Base-by-base conservation (phyloP, 1,140 invertebrate genomes). In the Gryllus bimaculatus region DNA sequence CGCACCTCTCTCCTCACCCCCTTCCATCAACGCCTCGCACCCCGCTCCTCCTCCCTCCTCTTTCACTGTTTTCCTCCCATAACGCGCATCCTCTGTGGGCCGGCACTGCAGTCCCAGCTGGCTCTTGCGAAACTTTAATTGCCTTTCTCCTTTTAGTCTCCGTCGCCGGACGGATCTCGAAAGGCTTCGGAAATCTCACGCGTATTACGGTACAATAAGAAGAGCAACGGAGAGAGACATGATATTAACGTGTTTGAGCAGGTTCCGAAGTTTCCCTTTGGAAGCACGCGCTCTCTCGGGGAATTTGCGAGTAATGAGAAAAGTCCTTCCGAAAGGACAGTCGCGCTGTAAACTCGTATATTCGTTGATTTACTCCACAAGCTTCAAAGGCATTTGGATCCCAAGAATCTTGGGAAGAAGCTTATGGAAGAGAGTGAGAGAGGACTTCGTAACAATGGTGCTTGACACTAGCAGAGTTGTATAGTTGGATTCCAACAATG, bases 191-290 rank as follows among this genome's bases (percentile, higher is more conserved):
- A 66, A 39, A 66, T 66, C 54, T 66, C 54, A 66, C 54, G 54
- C 54, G 54, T 66, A 66, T 66, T 66, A 66, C 54, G 54, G 54
- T 2, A 66, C 54, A 66, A 66, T 66, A 18, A 66, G 54, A 66
- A 66, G 18, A 66, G 54, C 54, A 66, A 66, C 54, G 54, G 54
- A 66, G 54, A 18, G 18, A 66, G 54, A 66, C 54, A 66, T 66
- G 54, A 66, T 66, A 66, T 66, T 66, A 66, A 66, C 54, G 54
- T 66, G 54, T 66, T 66, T 66, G 54, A 66, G 54, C 54, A 66
- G 54, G 54, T 66, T 66, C 18, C 54, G 54, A 66, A 66, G 54
- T 66, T 66, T 66, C 54, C 10, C 54, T 66, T 18, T 18, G 54
- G 10, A 13, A 13, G 10, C 18, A 13, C 54, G 54, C 54, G 10